phyloP scores from a whole-genome alignment of 2,797 vertebrate species.

The Acanthurus tractus region DNA sequence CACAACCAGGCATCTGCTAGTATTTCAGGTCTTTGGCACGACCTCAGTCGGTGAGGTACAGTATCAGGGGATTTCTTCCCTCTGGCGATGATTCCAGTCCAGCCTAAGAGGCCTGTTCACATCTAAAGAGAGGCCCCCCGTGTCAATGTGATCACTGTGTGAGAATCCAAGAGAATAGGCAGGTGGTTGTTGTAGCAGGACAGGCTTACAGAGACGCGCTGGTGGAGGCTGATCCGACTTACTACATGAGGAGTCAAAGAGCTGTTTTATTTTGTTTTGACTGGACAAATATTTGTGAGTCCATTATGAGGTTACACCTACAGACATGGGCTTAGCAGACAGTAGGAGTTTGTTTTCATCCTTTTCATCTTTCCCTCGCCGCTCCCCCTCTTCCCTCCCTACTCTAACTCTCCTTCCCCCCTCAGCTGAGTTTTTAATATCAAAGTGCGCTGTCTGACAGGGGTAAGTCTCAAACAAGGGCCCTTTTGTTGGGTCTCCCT shows the following conservation, averaged over 20 bases:
- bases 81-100: conserved; percentile 63
- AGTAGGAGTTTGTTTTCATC: conserved; percentile 86
- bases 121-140: conserved; percentile 66
- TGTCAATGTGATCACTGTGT: conserved; percentile 77
- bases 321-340: conserved; percentile 81
- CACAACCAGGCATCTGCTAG: conserved; percentile 70
- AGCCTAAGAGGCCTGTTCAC: conserved; percentile 66
- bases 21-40: conserved; percentile 74
- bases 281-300: conserved; percentile 88
- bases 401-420: conserved; percentile 3
- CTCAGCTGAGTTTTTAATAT: conserved; percentile 84
- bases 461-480: conserved; percentile 72
- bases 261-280: conserved; percentile 86
- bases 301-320: conserved; percentile 87
- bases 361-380: conserved; percentile 73
- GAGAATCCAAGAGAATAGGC: conserved; percentile 69
- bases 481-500: conserved; percentile 80
- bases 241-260: conserved; percentile 75
- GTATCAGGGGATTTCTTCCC: conserved; percentile 78
- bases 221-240: conserved; percentile 68
- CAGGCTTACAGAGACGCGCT: conserved; percentile 57
- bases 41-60: conserved; percentile 76
- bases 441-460: conserved; percentile 84
- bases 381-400: conserved; percentile 38
- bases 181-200: conserved; percentile 75